phyloP scores from a whole-genome alignment of 2,797 vertebrate genomes.

The Microctenopoma stevenorrisi region DNA sequence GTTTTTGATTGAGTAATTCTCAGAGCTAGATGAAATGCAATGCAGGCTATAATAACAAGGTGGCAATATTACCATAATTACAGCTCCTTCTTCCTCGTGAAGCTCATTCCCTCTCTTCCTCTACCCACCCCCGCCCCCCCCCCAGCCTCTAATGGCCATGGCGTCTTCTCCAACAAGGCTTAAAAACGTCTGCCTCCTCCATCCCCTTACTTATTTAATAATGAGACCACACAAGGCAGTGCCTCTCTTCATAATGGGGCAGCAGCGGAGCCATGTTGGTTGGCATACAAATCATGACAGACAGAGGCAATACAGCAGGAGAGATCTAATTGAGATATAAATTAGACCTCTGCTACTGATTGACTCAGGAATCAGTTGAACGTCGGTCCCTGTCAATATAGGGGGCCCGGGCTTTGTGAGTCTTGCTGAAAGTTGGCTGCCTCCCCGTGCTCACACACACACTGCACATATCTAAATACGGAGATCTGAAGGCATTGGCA shows the following conservation, averaged over 20 bases:
- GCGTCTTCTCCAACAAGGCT: slow-evolving; percentile 82
- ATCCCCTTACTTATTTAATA: slow-evolving; percentile 87
- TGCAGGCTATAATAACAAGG: slow-evolving; percentile 76
- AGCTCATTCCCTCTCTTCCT: slow-evolving; percentile 36
- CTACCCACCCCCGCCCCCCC: slow-evolving; percentile 56
- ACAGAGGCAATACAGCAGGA: slow-evolving; percentile 66
- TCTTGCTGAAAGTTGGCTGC: slow-evolving; percentile 48
- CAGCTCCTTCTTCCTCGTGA: slow-evolving; percentile 44
- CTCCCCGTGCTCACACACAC: slow-evolving; percentile 36
- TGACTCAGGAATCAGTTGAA: slow-evolving; percentile 71
- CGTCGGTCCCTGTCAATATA: slow-evolving; percentile 69
- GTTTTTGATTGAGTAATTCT: slow-evolving; percentile 40
- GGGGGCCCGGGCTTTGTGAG: slow-evolving; percentile 41
- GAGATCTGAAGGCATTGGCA: slow-evolving; percentile 60
- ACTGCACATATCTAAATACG: slow-evolving; percentile 60
- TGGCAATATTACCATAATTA: slow-evolving; percentile 81
- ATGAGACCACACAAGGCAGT: slow-evolving; percentile 85
- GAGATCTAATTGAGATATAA: slow-evolving; percentile 82
- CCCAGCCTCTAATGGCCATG: slow-evolving; percentile 85
- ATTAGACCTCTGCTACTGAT: slow-evolving; percentile 75
- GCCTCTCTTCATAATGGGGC: slow-evolving; percentile 87
- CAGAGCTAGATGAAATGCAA: slow-evolving; percentile 54
- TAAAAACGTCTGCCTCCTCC: slow-evolving; percentile 87
- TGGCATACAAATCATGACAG: slow-evolving; percentile 74
- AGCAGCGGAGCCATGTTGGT: slow-evolving; percentile 74